These are phyloP conservation scores for Drosophila sucinea DNA, from an alignment of 1,140 invertebrate species.

Conservation along the genomic window DNA sequence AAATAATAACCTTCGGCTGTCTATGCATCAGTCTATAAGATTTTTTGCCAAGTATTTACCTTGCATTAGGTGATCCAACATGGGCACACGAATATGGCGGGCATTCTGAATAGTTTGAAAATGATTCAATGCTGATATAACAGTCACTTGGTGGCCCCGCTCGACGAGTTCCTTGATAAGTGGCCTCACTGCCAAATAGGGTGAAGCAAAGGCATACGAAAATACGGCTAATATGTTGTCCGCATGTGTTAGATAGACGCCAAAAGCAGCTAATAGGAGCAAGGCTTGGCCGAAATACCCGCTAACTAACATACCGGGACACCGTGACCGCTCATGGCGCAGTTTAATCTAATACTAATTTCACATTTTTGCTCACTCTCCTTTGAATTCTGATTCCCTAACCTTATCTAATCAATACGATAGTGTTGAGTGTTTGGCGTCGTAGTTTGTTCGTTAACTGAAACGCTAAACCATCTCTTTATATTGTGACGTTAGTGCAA, in stretches of 20 bases:
- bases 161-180: constrained; percentile 35
- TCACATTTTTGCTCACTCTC: neutral
- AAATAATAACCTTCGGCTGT: neutral
- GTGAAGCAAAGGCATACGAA: constrained; percentile 39
- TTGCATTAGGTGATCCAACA: constrained; percentile 33
- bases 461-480: no score
- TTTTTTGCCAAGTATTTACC: constrained; percentile 18
- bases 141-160: constrained; percentile 54
- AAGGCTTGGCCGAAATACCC: constrained; percentile 14
- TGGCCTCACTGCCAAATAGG: constrained; percentile 40
- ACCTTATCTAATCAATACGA: no score
- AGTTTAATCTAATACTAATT: constrained; percentile 25
- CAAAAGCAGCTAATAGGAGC: constrained; percentile 19
- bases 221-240: constrained; percentile 64
- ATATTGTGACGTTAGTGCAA: no score
- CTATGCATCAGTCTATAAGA: no score
- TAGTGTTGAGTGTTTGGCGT: neutral
- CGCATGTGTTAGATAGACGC: constrained; percentile 20
- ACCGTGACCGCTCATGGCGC: constrained; percentile 45
- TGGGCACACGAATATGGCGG: constrained; percentile 46
- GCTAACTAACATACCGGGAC: constrained; percentile 24
- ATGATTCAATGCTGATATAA: constrained; percentile 33
- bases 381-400: neutral
- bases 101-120: constrained; percentile 48
- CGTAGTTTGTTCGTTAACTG: no score